Evolutionary conservation across 1,140 invertebrate species (phyloP).

Genomic region (Wiebesia pumilae): DNA sequence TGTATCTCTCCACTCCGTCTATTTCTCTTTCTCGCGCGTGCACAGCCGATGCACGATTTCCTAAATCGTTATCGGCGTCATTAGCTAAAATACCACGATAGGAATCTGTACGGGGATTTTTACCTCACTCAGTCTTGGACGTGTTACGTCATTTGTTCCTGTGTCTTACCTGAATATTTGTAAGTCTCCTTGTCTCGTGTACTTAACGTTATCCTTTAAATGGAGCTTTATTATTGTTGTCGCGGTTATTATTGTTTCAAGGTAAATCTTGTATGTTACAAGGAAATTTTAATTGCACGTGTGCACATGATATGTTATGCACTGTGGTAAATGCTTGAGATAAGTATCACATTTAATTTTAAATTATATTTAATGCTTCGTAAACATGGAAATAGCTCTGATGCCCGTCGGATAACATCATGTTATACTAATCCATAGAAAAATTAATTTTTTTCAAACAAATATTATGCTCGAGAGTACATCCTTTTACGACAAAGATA

Average conservation of each 20-base stretch:
- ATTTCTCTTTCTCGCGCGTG: slow-evolving; percentile 25
- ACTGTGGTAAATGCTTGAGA: slow-evolving; percentile 8
- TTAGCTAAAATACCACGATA: slow-evolving; percentile 44
- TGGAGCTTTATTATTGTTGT: not conserved
- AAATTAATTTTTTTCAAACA: not conserved
- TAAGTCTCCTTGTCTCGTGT: not conserved
- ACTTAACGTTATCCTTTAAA: not conserved
- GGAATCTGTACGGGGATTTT: slow-evolving; percentile 12
- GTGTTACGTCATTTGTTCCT: slow-evolving; percentile 1
- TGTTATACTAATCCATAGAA: not conserved
- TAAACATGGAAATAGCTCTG: slow-evolving; percentile 12
- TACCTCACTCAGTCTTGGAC: not conserved
- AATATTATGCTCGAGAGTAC: not conserved
- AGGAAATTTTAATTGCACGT: not conserved
- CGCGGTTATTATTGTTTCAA: not conserved
- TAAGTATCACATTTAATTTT: not conserved
- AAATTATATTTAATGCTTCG: slow-evolving; percentile 23
- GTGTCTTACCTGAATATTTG: not conserved
- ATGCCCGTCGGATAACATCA: not conserved
- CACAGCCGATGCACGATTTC: slow-evolving; percentile 36
- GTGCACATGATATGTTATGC: not conserved
- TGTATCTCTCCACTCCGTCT: slow-evolving; percentile 1
- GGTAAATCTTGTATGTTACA: not conserved
- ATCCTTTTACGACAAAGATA: not conserved
- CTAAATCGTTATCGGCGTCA: slow-evolving; percentile 56